Evolutionary conservation across 2,797 vertebrate genomes (phyloP).

Genomic region (Platalea minor): DNA sequence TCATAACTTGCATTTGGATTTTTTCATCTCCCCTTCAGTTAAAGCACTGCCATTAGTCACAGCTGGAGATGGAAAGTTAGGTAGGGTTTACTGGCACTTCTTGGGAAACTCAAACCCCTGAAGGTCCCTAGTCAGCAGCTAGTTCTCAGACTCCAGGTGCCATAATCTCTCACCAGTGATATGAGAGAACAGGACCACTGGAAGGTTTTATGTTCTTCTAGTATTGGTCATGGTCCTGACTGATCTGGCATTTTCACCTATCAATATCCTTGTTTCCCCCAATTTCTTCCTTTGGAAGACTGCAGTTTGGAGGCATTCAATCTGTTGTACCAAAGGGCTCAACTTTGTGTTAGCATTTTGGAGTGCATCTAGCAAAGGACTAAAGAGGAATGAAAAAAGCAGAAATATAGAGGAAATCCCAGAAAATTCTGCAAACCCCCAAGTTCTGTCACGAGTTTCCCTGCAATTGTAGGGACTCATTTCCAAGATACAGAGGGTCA

Average conservation of each 20-base stretch:
- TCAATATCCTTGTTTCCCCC: not conserved
- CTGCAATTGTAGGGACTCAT: not conserved
- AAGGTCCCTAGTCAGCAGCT: not conserved
- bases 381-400: not conserved
- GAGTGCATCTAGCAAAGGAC: not conserved
- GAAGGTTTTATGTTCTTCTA: not conserved
- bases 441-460: not conserved
- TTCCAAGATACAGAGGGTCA: not conserved
- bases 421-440: not conserved
- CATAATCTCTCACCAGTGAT: not conserved
- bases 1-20: not conserved
- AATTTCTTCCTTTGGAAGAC: not conserved
- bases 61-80: not conserved
- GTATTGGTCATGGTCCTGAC: not conserved
- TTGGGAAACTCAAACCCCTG: not conserved
- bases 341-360: not conserved
- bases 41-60: not conserved
- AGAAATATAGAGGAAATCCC: not conserved
- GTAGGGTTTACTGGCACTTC: not conserved
- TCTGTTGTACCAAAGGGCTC: not conserved
- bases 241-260: not conserved
- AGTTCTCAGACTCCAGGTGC: not conserved
- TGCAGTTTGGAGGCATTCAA: not conserved
- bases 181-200: not conserved
- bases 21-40: not conserved